phyloP scores from a whole-genome alignment of 2,888 invertebrate species.

The Eupithecia exiguata region DNA sequence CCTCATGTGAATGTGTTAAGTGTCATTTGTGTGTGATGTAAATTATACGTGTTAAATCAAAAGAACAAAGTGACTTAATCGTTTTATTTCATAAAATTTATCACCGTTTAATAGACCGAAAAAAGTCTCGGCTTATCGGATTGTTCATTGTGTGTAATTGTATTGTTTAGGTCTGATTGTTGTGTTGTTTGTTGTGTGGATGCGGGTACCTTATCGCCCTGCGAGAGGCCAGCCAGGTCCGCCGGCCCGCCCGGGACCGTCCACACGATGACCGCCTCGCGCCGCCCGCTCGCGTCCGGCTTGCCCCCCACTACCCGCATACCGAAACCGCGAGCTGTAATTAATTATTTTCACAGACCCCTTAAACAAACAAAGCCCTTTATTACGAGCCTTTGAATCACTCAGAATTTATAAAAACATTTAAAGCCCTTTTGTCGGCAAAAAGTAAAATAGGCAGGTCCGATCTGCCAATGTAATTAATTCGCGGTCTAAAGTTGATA shows the following conservation, averaged over 20 bases:
- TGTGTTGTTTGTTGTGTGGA: slow-evolving; percentile 3
- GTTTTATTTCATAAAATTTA: background rate
- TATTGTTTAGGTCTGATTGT: slow-evolving; percentile 4
- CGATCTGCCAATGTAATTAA: slow-evolving; percentile 35
- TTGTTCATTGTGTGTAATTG: slow-evolving; percentile 3
- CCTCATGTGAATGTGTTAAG: background rate
- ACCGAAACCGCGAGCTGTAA: slow-evolving; percentile 93
- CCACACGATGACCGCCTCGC: slow-evolving; percentile 96
- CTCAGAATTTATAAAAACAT: slow-evolving; percentile 38
- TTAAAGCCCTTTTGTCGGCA: slow-evolving; percentile 37
- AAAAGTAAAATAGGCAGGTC: slow-evolving; percentile 36
- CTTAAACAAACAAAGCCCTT: slow-evolving; percentile 39
- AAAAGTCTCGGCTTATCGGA: background rate
- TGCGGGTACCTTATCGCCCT: slow-evolving; percentile 91
- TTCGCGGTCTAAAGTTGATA: slow-evolving; percentile 32
- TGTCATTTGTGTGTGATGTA: background rate
- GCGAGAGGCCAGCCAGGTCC: slow-evolving; percentile 93
- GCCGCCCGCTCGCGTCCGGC: slow-evolving; percentile 91
- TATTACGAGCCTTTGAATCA: slow-evolving; percentile 42
- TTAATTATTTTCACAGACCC: slow-evolving; percentile 49
- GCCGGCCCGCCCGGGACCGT: slow-evolving; percentile 96
- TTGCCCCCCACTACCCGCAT: slow-evolving; percentile 98
- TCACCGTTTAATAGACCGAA: slow-evolving; percentile 5
- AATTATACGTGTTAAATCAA: background rate
- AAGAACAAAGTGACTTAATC: background rate